Conservation (phyloP, 2,797 vertebrate species). For the Poeciliopsis paucimaculata region DNA sequence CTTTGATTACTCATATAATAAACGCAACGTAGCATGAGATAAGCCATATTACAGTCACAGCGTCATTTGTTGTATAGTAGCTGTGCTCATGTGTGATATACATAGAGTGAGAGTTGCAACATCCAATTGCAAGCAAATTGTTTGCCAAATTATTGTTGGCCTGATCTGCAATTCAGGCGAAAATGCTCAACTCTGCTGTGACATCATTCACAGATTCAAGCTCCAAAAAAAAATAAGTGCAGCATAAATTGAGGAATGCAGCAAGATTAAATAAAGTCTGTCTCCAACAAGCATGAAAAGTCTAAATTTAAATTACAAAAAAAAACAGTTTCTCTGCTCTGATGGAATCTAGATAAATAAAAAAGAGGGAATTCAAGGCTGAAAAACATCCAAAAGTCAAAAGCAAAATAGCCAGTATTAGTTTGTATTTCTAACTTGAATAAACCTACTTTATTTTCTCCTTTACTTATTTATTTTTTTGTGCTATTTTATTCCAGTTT, state of each 20-base stretch:
- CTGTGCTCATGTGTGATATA: background rate
- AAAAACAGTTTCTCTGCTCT: background rate
- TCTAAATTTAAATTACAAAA: background rate
- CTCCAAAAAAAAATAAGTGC: background rate
- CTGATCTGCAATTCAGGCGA: background rate
- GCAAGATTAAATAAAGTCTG: background rate
- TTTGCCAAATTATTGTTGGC: background rate
- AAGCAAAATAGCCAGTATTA: background rate
- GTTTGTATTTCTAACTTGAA: background rate
- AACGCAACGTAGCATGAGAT: background rate
- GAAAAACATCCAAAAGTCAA: background rate
- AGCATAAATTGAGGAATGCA: background rate
- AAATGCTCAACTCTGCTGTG: background rate
- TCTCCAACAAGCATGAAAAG: background rate
- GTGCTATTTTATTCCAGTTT: background rate
- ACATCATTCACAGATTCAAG: background rate
- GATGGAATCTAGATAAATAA: background rate
- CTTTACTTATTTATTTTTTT: background rate
- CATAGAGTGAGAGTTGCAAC: background rate
- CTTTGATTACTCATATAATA: background rate
- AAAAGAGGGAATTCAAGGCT: background rate
- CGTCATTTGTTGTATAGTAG: background rate
- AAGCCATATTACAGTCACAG: background rate
- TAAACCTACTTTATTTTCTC: background rate
- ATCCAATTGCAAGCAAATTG: background rate